phyloP scores from a whole-genome alignment of 2,113 vertebrate species.

The Aspidoscelis tigris region DNA sequence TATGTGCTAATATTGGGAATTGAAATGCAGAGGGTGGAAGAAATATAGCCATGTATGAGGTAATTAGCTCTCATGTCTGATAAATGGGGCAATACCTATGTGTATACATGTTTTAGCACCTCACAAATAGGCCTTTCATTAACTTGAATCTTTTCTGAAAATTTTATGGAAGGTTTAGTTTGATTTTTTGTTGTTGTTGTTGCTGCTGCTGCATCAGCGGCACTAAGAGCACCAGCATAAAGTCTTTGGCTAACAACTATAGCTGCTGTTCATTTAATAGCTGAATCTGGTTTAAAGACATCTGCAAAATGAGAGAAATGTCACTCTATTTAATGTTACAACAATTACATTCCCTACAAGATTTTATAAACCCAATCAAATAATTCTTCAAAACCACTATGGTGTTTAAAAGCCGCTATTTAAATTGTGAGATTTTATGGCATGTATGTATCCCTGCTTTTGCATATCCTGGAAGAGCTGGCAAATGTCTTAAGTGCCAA shows the following conservation, averaged over 20 bases:
- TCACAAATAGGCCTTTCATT: conserved; percentile 91
- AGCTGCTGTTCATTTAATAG: conserved; percentile 70
- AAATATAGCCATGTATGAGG: conserved; percentile 89
- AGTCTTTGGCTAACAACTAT: conserved; percentile 72
- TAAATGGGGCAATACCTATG: conserved; percentile 98
- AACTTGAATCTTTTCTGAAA: conserved; percentile 84
- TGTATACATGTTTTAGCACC: conserved; percentile 93
- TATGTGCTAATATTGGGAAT: conserved; percentile 96
- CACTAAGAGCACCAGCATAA: conserved; percentile 50
- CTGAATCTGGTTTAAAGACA: conserved; percentile 72
- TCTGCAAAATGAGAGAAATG: conserved; percentile 57
- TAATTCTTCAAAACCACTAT: conserved; percentile 53
- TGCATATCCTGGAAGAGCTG: conserved; percentile 33
- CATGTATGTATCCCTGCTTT: not conserved
- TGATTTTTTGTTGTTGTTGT: conserved; percentile 69
- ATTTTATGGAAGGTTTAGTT: conserved; percentile 85
- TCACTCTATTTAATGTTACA: conserved; percentile 70
- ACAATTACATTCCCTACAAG: conserved; percentile 70
- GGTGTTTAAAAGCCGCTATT: conserved; percentile 52
- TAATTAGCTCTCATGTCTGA: conserved; percentile 98
- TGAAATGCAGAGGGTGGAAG: conserved; percentile 93
- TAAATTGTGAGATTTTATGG: conserved; percentile 30
- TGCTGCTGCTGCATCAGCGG: conserved; percentile 47
- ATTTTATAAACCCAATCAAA: conserved; percentile 57
- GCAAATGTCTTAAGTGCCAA: conserved; percentile 22